A percentile compares a stretch with the other conserved stretches of the same genome.
Conservation (phyloP, 2,797 vertebrate genomes). For the Sebastes iracundus region DNA sequence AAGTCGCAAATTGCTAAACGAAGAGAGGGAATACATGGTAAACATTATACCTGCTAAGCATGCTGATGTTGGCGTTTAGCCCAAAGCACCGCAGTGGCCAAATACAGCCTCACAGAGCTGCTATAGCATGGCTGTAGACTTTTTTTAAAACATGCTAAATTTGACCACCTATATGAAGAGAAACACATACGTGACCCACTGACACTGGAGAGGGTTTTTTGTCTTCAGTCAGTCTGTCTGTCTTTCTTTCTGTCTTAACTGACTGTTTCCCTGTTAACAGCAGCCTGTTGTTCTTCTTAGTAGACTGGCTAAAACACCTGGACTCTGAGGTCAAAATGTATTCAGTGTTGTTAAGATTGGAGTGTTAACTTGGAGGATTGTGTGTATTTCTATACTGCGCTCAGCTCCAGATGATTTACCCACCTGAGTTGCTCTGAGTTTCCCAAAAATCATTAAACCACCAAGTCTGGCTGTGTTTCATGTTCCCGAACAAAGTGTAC, state of each 20-base stretch:
- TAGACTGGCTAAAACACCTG: constrained; percentile 74
- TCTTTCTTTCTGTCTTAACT: constrained; percentile 58
- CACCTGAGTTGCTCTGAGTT: constrained; percentile 52
- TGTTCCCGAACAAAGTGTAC: background rate
- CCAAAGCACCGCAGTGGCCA: background rate
- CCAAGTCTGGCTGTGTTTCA: background rate
- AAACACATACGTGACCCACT: background rate
- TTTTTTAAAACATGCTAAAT: background rate
- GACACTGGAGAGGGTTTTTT: background rate
- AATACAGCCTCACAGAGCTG: background rate
- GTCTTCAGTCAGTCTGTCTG: constrained; percentile 56
- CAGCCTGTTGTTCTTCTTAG: constrained; percentile 24
- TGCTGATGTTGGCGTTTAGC: background rate
- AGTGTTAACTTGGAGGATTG: background rate
- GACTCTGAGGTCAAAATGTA: constrained; percentile 49
- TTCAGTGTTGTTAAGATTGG: background rate
- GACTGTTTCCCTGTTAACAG: constrained; percentile 24
- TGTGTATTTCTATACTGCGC: constrained; percentile 31
- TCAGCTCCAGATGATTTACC: constrained; percentile 80
- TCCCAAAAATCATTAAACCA: constrained; percentile 26
- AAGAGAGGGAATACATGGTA: background rate
- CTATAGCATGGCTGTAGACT: background rate
- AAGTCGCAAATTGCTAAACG: background rate
- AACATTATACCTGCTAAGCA: background rate
- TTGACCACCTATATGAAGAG: background rate